Conservation (phyloP, 2,888 invertebrate species). For the Ichneumon xanthorius region DNA sequence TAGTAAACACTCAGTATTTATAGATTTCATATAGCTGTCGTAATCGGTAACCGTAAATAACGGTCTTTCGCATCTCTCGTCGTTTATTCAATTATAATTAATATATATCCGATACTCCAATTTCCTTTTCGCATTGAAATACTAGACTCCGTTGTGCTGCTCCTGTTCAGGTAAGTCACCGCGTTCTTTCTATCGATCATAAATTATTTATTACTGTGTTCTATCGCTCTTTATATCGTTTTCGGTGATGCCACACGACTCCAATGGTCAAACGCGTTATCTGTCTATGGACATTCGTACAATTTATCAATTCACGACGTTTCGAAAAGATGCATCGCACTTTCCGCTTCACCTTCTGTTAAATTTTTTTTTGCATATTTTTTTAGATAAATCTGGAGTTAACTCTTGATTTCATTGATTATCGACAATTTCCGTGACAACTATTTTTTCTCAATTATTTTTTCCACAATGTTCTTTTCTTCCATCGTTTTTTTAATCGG, state of each 20-base stretch:
- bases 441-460: neutral
- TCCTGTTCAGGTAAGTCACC: constrained; percentile 57
- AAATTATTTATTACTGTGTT: constrained; percentile 14
- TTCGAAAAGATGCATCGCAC: neutral
- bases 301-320: neutral
- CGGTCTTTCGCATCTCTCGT: neutral
- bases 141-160: constrained; percentile 58
- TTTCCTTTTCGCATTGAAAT: constrained; percentile 43
- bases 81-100: constrained; percentile 36
- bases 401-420: neutral
- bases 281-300: neutral
- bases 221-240: constrained; percentile 5
- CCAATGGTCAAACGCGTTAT: neutral
- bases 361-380: neutral
- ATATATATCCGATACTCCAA: constrained; percentile 48
- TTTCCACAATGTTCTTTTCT: neutral
- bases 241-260: neutral
- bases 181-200: constrained; percentile 28
- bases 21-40: constrained; percentile 77
- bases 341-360: neutral
- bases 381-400: neutral
- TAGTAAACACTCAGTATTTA: constrained; percentile 81
- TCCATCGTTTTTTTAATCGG: neutral
- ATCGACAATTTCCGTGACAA: neutral
- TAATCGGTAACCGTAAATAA: constrained; percentile 60